These are phyloP conservation scores for Gastrophysa polygoni DNA, from an alignment of 2,888 invertebrate species.

Conservation along the genomic window DNA sequence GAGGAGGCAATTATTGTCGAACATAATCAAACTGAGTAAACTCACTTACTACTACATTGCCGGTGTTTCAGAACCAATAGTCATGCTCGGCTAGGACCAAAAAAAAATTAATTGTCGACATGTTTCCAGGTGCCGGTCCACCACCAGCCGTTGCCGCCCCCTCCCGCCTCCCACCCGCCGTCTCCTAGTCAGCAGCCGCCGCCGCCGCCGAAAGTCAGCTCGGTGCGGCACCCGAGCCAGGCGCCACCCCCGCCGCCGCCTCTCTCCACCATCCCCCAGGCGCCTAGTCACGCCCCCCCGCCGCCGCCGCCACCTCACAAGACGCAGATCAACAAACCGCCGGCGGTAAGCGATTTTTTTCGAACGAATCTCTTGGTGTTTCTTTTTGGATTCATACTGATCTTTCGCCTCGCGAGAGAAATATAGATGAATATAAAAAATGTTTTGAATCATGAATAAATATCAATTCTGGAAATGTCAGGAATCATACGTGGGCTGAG, in stretches of 20 bases:
- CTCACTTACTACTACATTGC: too few relatives aligned
- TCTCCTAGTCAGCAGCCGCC: constrained; percentile 52
- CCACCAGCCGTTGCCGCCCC: constrained; percentile 47
- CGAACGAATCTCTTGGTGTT: too few relatives aligned
- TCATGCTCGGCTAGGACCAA: too few relatives aligned
- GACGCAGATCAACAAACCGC: constrained; percentile 39
- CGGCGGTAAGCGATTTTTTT: constrained; percentile 51
- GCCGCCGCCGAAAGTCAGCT: constrained; percentile 41
- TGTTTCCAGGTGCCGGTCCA: constrained; percentile 43
- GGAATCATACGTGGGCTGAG: too few relatives aligned
- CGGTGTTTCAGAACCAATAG: not conserved
- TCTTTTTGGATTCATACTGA: too few relatives aligned
- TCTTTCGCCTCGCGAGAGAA: too few relatives aligned
- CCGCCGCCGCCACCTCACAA: constrained; percentile 50
- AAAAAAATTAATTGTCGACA: not conserved
- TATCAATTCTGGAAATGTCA: too few relatives aligned
- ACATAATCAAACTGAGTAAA: too few relatives aligned
- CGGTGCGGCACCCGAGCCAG: constrained; percentile 54
- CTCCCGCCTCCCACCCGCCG: constrained; percentile 48
- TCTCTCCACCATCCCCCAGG: constrained; percentile 36
- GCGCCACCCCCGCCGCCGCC: constrained; percentile 54
- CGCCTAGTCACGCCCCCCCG: constrained; percentile 47
- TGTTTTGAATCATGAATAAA: too few relatives aligned
- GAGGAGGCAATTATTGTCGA: too few relatives aligned
- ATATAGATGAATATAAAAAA: too few relatives aligned